Conservation (phyloP, 2,113 vertebrate species). For the Cebus imitator region DNA sequence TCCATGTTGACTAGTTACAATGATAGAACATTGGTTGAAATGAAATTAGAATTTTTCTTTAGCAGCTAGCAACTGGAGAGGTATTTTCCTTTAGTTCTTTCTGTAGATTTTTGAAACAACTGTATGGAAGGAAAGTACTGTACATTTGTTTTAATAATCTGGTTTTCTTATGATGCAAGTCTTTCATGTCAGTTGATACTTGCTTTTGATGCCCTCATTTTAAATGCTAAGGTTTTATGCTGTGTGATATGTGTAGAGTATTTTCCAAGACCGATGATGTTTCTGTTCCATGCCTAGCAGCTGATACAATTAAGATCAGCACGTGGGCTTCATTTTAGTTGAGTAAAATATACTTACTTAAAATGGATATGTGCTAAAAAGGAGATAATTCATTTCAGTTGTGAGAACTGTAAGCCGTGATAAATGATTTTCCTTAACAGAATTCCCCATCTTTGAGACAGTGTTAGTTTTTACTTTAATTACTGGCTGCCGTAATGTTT, state of each 20-base stretch:
- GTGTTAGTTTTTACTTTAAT: conserved; percentile 99
- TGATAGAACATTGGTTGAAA: background rate
- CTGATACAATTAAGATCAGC: conserved; percentile 68
- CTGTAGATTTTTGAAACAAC: background rate
- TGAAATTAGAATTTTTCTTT: conserved; percentile 5
- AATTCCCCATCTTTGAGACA: conserved; percentile 94
- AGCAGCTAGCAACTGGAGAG: background rate
- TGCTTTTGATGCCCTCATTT: background rate
- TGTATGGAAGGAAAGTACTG: background rate
- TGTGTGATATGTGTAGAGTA: background rate
- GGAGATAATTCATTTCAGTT: conserved; percentile 92
- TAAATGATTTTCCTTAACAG: conserved; percentile 93
- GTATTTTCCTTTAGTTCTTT: background rate
- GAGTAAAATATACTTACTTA: conserved; percentile 55
- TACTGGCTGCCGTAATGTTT: conserved; percentile 96
- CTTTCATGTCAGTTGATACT: background rate
- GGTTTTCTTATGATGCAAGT: background rate
- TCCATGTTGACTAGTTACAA: background rate
- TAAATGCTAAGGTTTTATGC: background rate
- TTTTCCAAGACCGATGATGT: conserved; percentile 35
- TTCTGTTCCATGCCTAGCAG: conserved; percentile 29
- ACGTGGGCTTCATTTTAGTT: conserved; percentile 63
- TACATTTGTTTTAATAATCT: background rate
- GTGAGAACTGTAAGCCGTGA: conserved; percentile 89
- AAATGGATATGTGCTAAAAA: conserved; percentile 85